phyloP scores from a whole-genome alignment of 2,888 invertebrate genomes.

The Cerastoderma edule region DNA sequence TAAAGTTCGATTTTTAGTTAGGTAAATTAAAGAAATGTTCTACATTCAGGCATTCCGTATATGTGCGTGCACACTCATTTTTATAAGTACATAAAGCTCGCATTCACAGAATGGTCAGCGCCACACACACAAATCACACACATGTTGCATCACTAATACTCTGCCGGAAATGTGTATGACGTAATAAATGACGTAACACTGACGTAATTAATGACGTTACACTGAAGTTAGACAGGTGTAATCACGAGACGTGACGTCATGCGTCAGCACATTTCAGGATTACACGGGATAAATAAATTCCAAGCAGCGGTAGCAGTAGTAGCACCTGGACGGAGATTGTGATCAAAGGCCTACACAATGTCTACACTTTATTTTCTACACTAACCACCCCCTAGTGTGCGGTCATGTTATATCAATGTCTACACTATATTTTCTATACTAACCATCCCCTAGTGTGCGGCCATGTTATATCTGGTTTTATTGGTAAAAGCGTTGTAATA shows the following conservation, averaged over 20 bases:
- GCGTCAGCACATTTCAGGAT: conserved; percentile 27
- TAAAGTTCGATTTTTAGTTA: no score
- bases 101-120: background rate
- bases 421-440: no score
- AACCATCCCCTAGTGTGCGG: no score
- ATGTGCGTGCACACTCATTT: conserved; percentile 3
- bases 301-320: conserved; percentile 34
- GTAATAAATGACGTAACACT: no score
- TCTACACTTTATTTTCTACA: no score
- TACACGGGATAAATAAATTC: conserved; percentile 28
- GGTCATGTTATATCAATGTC: no score
- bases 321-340: conserved; percentile 54
- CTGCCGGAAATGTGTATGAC: no score
- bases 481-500: no score
- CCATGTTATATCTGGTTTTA: no score
- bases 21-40: background rate
- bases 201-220: conserved; percentile 19
- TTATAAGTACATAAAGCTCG: background rate
- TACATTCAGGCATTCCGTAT: conserved; percentile 6
- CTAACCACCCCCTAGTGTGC: no score
- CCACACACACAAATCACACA: no score
- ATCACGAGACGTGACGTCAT: conserved; percentile 20
- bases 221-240: background rate
- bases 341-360: conserved; percentile 35
- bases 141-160: background rate